A percentile compares a stretch with the other conserved stretches of the same genome.
phyloP scores from a whole-genome alignment of 2,113 vertebrate species.

The Geothlypis trichas region DNA sequence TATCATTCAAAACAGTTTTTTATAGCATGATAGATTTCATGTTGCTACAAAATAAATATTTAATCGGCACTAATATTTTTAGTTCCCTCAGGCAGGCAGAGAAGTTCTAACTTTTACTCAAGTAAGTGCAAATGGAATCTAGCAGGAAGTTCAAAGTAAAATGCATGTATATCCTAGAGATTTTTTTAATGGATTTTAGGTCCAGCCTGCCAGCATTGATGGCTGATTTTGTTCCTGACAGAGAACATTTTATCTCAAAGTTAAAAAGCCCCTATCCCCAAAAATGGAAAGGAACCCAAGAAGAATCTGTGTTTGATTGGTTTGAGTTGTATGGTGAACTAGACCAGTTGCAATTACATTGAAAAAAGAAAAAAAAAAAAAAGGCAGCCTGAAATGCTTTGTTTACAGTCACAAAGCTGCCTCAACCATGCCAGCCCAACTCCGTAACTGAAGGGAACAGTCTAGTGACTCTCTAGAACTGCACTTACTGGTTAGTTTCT shows the following conservation, averaged over 20 bases:
- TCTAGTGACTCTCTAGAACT: neutral
- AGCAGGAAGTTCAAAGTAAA: neutral
- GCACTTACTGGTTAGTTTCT: neutral
- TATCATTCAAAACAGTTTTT: conserved; percentile 14
- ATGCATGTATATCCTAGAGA: neutral
- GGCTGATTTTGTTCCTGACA: neutral
- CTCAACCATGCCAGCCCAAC: neutral
- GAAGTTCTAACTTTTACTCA: conserved; percentile 5
- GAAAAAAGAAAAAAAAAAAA: neutral
- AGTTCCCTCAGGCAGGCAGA: neutral
- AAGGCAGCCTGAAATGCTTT: neutral
- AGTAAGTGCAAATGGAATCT: neutral
- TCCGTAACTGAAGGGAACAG: neutral
- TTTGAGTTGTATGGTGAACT: neutral
- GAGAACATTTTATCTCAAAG: neutral
- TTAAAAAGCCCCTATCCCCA: neutral
- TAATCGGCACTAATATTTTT: neutral
- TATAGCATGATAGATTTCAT: neutral
- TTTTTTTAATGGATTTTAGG: neutral
- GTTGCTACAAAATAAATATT: conserved; percentile 45
- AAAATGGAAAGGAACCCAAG: neutral
- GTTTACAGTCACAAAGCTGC: neutral
- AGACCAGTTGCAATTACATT: neutral
- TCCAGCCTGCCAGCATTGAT: neutral
- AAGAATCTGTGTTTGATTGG: neutral